Conservation (phyloP, 2,113 vertebrate species). For the Tyto alba region DNA sequence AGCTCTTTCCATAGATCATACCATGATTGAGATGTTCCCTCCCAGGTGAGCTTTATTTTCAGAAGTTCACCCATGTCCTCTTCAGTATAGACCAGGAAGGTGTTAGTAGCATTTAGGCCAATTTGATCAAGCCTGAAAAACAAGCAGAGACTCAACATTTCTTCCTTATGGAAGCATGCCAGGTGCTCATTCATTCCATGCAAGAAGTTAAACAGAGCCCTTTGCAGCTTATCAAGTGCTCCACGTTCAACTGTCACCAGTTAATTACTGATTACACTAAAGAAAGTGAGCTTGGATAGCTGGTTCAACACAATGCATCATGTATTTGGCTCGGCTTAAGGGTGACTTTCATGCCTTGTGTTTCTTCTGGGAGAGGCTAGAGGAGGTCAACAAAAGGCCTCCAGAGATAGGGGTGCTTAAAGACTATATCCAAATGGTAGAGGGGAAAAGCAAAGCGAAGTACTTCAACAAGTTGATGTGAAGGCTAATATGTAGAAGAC, state of each 20-base stretch:
- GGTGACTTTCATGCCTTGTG: background rate
- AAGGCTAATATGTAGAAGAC: background rate
- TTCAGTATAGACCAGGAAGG: conserved; percentile 92
- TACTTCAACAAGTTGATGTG: background rate
- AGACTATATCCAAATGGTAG: background rate
- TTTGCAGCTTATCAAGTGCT: background rate
- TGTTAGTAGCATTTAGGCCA: conserved; percentile 86
- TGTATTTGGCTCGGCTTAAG: background rate
- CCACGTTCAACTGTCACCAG: background rate
- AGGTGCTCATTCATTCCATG: background rate
- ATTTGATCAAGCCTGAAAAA: conserved; percentile 73
- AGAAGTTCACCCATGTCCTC: conserved; percentile 91
- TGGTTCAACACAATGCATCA: rapidly evolving
- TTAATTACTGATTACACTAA: background rate
- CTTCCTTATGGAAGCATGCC: background rate
- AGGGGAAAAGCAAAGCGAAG: background rate
- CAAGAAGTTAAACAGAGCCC: background rate
- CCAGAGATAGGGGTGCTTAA: background rate
- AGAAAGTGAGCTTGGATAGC: background rate
- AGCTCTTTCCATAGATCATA: conserved; percentile 78
- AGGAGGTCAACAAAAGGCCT: background rate
- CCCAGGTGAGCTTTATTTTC: conserved; percentile 89
- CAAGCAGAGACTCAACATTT: background rate
- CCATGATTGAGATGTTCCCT: conserved; percentile 75
- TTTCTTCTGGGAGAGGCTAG: background rate